Conservation (phyloP, 2,113 vertebrate species). For the Tauraco erythrolophus region DNA sequence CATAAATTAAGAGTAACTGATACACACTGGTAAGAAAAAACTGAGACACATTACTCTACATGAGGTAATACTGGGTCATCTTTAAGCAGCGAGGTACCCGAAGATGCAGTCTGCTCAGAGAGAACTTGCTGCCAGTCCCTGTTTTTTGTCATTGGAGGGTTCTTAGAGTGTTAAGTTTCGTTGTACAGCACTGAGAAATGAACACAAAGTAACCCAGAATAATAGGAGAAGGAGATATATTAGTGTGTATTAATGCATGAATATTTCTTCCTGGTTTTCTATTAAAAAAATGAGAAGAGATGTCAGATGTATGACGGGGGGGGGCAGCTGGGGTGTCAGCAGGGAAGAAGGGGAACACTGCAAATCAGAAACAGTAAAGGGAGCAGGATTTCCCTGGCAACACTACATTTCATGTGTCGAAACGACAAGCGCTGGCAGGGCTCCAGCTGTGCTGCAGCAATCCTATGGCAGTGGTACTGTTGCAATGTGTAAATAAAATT, state of each 20-base stretch:
- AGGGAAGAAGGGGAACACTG: slow-evolving; percentile 32
- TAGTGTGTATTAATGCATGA: background rate
- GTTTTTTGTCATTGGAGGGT: background rate
- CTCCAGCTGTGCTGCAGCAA: slow-evolving; percentile 50
- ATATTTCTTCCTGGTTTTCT: slow-evolving; percentile 1
- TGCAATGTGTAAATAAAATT: slow-evolving; percentile 19
- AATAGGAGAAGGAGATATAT: background rate
- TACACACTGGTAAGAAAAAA: background rate
- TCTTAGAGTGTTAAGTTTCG: background rate
- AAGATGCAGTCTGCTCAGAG: background rate
- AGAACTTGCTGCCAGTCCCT: background rate
- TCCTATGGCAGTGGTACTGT: background rate
- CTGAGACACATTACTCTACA: background rate
- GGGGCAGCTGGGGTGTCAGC: slow-evolving; percentile 50
- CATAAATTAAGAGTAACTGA: background rate
- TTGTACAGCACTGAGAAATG: background rate
- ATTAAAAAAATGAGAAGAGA: slow-evolving; percentile 30
- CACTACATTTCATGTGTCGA: slow-evolving; percentile 13
- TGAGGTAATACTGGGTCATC: background rate
- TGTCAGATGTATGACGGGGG: slow-evolving; percentile 56
- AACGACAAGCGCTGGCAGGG: slow-evolving; percentile 13
- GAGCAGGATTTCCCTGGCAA: slow-evolving; percentile 52
- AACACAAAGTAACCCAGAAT: background rate
- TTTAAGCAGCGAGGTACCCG: background rate
- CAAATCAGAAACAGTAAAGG: slow-evolving; percentile 20